Conservation (phyloP, 1,140 invertebrate genomes). For the Ceratitis capitata region DNA sequence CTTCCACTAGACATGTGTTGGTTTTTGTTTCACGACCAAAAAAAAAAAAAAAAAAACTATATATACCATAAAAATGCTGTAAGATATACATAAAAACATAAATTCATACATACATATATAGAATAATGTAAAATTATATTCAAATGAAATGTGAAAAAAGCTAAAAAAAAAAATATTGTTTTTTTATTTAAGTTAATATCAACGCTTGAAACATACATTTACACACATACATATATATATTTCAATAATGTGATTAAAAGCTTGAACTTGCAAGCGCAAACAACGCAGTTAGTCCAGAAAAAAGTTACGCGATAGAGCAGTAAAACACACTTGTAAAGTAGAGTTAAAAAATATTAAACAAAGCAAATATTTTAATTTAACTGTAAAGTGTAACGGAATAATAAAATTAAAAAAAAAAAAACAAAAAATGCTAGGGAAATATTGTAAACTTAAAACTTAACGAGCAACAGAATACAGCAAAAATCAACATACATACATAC, state of each 20-base stretch:
- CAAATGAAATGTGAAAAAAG: not conserved
- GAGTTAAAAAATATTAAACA: not conserved
- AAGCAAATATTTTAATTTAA: too few species aligned
- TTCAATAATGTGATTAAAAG: not conserved
- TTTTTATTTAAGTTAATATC: not conserved
- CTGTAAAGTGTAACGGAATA: not conserved
- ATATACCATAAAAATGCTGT: too few species aligned
- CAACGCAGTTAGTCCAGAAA: not conserved
- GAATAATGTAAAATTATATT: not conserved
- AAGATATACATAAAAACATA: not conserved
- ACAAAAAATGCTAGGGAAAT: not conserved
- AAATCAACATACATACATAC: not conserved
- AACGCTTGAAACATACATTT: not conserved
- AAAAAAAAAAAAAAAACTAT: not conserved
- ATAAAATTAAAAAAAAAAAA: not conserved
- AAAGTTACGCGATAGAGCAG: too few species aligned
- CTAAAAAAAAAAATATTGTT: not conserved
- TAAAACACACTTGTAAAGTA: not conserved
- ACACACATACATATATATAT: not conserved
- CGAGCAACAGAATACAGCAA: not conserved
- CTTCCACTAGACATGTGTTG: not conserved
- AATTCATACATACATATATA: not conserved
- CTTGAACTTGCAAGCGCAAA: not conserved
- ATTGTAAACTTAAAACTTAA: too few species aligned
- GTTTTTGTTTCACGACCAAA: slow-evolving; percentile 12